Evolutionary conservation across 92 coral and sea anemone genomes (phyloP), one percentile per base, ranked within the genome.

Genomic region (Zoanthus sociatus): DNA sequence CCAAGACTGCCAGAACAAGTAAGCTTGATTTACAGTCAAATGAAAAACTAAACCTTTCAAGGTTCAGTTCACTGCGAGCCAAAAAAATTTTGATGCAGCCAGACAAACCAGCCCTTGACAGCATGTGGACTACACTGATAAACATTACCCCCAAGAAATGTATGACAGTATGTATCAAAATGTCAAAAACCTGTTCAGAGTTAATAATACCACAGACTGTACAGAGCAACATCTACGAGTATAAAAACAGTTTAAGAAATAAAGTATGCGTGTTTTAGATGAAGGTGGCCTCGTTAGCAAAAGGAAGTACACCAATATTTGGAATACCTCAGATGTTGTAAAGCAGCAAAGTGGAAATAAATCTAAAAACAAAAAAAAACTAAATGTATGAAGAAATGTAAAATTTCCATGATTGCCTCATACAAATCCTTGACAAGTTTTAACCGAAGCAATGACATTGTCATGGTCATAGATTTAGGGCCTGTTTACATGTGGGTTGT

Each of bases 101-200:
- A 14, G 72, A 67, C 67, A 60, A 60, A 60, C 67, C 67, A 60
- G 91, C 89, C 64, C 70, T 68, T 31, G 93, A 88, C 87, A 91
- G 93, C 46, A 48, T 89, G 73, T 89, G 94, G 92, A 92, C 94
- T 53, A 89, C 94, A 26, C 73, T 92, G 76, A 64, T 92, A 48
- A 85, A 86, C 55, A 69, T 92, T 31, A 71, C 92, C 71, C 50
- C 87, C 79, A 58, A 71, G 15, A 64, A 79, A 42, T 85, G 76
- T 58, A 84, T 89, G 92, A 71, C 42, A 84, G 81, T 78, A 54
- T 90, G 87, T 55, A 92, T 92, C 30, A 68, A 86, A 71, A 58
- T 81, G 32, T 92, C 93, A 56, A 68, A 78, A 63, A 72, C 78
- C 42, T 92, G 94, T 56, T 84, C 84, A 71, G 50, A 84, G 32